Base-by-base conservation (phyloP, 1,140 invertebrate genomes). In the Drosophila lini region DNA sequence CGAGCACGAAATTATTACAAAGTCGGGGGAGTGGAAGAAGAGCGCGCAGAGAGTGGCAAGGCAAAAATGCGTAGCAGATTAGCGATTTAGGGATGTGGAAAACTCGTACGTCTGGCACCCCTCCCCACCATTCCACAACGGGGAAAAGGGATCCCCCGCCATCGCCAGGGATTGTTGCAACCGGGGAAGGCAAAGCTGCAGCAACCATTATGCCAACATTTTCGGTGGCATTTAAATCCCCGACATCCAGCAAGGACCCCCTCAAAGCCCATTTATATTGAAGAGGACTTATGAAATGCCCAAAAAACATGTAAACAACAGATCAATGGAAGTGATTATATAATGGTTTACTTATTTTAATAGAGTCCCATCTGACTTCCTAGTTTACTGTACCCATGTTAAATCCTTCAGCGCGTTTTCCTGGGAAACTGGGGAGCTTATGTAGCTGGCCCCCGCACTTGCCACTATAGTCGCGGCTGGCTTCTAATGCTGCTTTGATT, bases 11-110 rank as follows among this genome's bases (percentile, higher is more conserved):
- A 88, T 88, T 88, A 88, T 88, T 80, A 89, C 80, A 68, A 44
- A 59, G 55, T 71, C 38, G 47, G 32, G 34, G 64, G 16, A 28
- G 47, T 47, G 58, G 19, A 28, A 3, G 55, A 19, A 5, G 13
- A 22, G 45, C 31, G 16, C 34, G 25, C 42, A 13, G 63, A 42
- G 55, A 38, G 57, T 61, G 84, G 84, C 77, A 89, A 65, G 74
- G 81, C 67, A 84, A 81, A 88, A 89, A 89, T 88, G 84, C 84
- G 84, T 88, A 88, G 77, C 80, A 90, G 85, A 89, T 89, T 90
- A 89, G 84, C 84, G 84, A 89, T 89, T 89, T 89, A 89, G 84
- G 81, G 84, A 89, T 89, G 84, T 81, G 84, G 84, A 89, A 89
- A 89, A 89, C 89, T 89, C 78, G 78, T 90, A 76, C 70, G 84